Evolutionary conservation across 2,113 vertebrate species (phyloP).

Genomic region (Gnathonemus echidnorhynchus): DNA sequence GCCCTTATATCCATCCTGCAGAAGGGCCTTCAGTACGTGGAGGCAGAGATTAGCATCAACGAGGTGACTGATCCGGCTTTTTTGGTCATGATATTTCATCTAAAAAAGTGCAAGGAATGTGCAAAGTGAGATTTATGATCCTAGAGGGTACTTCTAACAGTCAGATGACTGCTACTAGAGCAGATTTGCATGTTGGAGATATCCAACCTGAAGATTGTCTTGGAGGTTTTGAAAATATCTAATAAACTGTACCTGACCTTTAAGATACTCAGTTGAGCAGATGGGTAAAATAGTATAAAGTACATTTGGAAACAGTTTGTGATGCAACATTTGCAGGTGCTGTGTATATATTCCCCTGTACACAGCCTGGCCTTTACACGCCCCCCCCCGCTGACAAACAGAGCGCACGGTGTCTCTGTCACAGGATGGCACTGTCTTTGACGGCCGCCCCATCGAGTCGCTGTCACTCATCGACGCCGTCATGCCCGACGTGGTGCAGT

Average conservation of each 20-base stretch:
- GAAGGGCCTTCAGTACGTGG: conserved; percentile 96
- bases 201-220: background rate
- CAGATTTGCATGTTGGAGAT: background rate
- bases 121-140: background rate
- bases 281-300: background rate
- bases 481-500: conserved; percentile 96
- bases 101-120: background rate
- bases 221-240: background rate
- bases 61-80: conserved; percentile 62
- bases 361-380: background rate
- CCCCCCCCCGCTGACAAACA: background rate
- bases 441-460: conserved; percentile 89
- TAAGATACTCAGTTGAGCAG: background rate
- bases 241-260: background rate
- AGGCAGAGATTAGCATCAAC: conserved; percentile 97
- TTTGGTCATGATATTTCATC: background rate
- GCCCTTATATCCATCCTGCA: conserved; percentile 95
- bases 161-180: background rate
- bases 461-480: conserved; percentile 91
- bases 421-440: conserved; percentile 91
- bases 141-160: background rate
- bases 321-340: background rate
- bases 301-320: background rate
- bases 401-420: background rate
- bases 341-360: background rate